These are phyloP conservation scores for Euthynnus affinis DNA, from an alignment of 2,797 vertebrate species.

Conservation along the genomic window DNA sequence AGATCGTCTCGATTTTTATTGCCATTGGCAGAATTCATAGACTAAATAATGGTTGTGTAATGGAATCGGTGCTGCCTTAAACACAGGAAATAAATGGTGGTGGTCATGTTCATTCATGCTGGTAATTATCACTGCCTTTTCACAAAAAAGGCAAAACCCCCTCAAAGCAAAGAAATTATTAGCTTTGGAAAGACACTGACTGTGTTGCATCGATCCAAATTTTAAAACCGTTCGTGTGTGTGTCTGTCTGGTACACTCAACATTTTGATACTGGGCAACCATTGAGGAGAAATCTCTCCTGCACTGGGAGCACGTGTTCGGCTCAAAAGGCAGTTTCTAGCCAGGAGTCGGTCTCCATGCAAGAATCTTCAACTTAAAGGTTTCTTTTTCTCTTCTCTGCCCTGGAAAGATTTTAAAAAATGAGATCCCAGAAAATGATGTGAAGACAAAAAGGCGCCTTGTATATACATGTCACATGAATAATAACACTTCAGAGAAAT, in stretches of 20 bases:
- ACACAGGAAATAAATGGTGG: conserved; percentile 73
- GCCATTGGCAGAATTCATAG: conserved; percentile 72
- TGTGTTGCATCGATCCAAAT: conserved; percentile 53
- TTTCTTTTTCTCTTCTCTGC: conserved; percentile 33
- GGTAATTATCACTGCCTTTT: conserved; percentile 71
- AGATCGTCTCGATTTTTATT: conserved; percentile 78
- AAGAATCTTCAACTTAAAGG: conserved; percentile 42
- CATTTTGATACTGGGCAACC: conserved; percentile 61
- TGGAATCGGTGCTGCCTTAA: conserved; percentile 72
- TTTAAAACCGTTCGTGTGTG: conserved; percentile 32
- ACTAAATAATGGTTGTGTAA: conserved; percentile 82
- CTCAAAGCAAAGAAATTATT: conserved; percentile 76
- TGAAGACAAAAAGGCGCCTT: conserved; percentile 42
- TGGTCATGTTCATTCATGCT: conserved; percentile 77
- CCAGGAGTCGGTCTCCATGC: conserved; percentile 20
- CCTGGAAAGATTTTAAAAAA: conserved; percentile 47
- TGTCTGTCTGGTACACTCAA: conserved; percentile 48
- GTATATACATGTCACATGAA: conserved; percentile 31
- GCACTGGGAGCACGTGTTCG: conserved; percentile 29
- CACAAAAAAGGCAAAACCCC: conserved; percentile 40
- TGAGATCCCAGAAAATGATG: conserved; percentile 25
- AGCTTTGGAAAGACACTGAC: conserved; percentile 69
- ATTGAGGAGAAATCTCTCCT: conserved; percentile 46
- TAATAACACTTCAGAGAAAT: conserved; percentile 15
- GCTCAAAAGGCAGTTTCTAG: conserved; percentile 41